Evolutionary conservation across 1,140 invertebrate species (phyloP).

Genomic region (Listronotus bonariensis): DNA sequence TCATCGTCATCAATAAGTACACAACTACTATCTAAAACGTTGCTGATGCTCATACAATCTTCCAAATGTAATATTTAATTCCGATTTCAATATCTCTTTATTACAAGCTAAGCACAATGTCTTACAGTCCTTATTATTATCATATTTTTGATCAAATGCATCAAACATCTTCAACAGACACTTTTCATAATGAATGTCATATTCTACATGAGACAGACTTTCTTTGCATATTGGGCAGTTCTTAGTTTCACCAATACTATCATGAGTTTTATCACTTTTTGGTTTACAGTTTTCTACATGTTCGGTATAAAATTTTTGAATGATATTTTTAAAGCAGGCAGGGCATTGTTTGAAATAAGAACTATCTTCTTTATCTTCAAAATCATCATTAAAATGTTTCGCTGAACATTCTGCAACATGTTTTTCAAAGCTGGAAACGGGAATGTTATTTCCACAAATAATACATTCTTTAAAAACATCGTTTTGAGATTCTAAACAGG

Average conservation of each 20-base stretch:
- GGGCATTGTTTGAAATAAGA: background rate
- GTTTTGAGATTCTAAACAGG: conserved; percentile 56
- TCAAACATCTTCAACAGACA: conserved; percentile 59
- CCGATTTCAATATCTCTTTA: conserved; percentile 55
- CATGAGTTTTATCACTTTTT: background rate
- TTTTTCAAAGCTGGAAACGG: conserved; percentile 49
- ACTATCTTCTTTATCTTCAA: conserved; percentile 31
- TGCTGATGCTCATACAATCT: conserved; percentile 56
- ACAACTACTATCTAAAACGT: conserved; percentile 42
- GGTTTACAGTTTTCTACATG: background rate
- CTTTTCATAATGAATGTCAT: conserved; percentile 63
- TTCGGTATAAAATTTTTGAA: background rate
- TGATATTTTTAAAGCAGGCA: background rate
- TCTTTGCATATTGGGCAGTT: conserved; percentile 62
- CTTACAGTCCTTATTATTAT: conserved; percentile 31
- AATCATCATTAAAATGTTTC: conserved; percentile 34
- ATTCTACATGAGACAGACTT: conserved; percentile 51
- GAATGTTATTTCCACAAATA: conserved; percentile 51
- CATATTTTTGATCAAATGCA: conserved; percentile 50
- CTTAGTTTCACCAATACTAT: conserved; percentile 36
- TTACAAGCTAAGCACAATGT: conserved; percentile 67
- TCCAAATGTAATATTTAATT: conserved; percentile 68
- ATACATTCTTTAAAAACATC: conserved; percentile 44
- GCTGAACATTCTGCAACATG: conserved; percentile 57
- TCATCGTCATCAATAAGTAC: conserved; percentile 27